These are phyloP conservation scores for Cinara cedri DNA, from an alignment of 2,888 invertebrate species.

Conservation along the genomic window DNA sequence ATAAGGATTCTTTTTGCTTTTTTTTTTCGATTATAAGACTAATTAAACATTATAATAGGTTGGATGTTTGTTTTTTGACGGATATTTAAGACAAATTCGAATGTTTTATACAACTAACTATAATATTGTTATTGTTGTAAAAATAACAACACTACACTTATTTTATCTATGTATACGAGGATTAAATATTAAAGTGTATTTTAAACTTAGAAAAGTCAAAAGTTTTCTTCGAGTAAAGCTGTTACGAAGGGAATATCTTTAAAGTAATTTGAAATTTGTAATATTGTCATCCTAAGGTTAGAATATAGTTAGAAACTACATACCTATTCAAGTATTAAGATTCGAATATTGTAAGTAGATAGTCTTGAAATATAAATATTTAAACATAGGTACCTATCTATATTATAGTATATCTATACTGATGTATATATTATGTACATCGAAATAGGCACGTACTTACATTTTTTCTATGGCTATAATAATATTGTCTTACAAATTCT, in stretches of 20 bases:
- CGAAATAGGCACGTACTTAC: no score
- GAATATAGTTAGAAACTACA: constrained; percentile 1
- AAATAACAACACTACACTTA: no score
- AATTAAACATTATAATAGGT: no score
- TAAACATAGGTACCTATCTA: no score
- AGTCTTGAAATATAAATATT: neutral
- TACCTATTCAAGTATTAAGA: no score
- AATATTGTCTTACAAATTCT: neutral
- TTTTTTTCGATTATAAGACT: no score
- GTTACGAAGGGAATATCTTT: neutral
- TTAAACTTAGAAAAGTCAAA: neutral
- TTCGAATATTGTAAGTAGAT: constrained; percentile 10
- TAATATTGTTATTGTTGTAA: neutral
- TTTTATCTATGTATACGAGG: no score
- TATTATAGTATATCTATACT: no score
- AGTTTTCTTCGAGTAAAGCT: constrained; percentile 5
- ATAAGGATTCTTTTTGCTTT: no score
- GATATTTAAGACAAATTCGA: no score
- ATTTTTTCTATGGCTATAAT: neutral
- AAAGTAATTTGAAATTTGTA: constrained; percentile 20
- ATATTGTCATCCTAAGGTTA: neutral
- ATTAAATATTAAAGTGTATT: neutral
- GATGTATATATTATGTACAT: neutral
- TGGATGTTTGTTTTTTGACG: no score
- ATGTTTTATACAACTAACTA: neutral